Conservation (phyloP, 2,888 invertebrate genomes). For the Spodoptera littoralis region DNA sequence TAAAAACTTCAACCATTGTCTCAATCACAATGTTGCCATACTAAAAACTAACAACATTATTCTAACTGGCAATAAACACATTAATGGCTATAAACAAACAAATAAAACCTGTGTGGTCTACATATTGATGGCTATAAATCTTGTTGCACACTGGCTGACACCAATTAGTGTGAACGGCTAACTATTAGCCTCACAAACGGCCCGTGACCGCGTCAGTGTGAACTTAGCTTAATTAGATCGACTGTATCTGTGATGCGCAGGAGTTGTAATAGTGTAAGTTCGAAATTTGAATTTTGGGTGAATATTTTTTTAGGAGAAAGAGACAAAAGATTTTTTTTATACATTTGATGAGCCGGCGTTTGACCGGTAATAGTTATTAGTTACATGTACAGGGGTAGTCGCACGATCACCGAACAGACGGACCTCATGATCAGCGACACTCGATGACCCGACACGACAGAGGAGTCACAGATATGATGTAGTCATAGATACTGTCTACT, state of each 20-base stretch:
- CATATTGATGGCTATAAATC: slow-evolving; percentile 45
- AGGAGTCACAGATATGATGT: no score
- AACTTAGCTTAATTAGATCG: slow-evolving; percentile 59
- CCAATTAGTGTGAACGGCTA: slow-evolving; percentile 64
- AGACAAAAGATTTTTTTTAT: no score
- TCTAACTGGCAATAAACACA: not conserved
- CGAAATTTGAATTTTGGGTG: slow-evolving; percentile 6
- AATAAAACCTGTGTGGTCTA: slow-evolving; percentile 57
- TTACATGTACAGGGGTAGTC: no score
- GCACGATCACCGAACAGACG: no score
- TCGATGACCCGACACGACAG: no score
- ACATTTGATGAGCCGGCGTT: no score
- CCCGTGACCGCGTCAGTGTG: slow-evolving; percentile 56
- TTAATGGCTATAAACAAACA: slow-evolving; percentile 17
- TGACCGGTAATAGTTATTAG: no score
- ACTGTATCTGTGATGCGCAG: slow-evolving; percentile 1
- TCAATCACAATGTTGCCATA: not conserved
- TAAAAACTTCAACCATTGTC: no score
- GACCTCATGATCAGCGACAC: no score
- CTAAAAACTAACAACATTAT: not conserved
- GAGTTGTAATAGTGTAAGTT: slow-evolving; percentile 22
- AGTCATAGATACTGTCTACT: no score
- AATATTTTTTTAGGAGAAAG: no score
- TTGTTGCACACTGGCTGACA: slow-evolving; percentile 52
- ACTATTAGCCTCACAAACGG: slow-evolving; percentile 49